Evolutionary conservation across 2,888 invertebrate genomes (phyloP), one percentile per base, ranked within the genome.

Genomic region (Melanargia galathea): DNA sequence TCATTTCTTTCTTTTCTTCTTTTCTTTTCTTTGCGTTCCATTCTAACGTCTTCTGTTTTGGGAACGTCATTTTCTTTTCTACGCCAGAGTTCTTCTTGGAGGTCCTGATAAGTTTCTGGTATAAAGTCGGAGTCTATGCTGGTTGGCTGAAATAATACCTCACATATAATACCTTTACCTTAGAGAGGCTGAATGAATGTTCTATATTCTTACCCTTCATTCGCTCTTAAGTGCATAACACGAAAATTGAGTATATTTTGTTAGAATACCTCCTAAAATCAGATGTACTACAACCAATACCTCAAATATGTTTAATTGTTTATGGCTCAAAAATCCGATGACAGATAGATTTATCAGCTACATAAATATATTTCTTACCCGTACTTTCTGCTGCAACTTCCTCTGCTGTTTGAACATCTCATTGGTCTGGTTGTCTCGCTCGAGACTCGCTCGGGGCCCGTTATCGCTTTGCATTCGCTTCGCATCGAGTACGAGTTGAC

Each of bases 71-170:
- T 80, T 0, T 83, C 80, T 54, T 86, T 86, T 66, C 83, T 71
- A 52, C 83, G 69, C 90, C 90, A 90, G 0, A 78, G 75, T 61
- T 87, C 86, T 4, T 89, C 88, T 2, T 87, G 86, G 0, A 85
- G 60, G 54, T 90, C 87, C 16, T 89, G 51, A 5, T 81, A 83
- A 0, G 86, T 87, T 73, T 91, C 90, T 68, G 85, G 85, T 8
- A 84, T 76, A 70, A 77, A 88, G 62, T 90, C 90, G 0, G 90
- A 90, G 40, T 91, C 91, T 61, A 90, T 87, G 65, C 90, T 90
- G 54, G 83, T 82, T 48, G 83, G 85, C 89, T 90, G 78, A 2
- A 71, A 75, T 60, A 26, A 11, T 51, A 51, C 4, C n/a, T 10
- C 11, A 48, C 24, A 1, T 22, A 13, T n/a, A 16, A 8, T 43